A percentile compares a stretch with the other conserved stretches of the same genome.
Evolutionary conservation across 92 coral and sea anemone species (phyloP).

Genomic region (Palythoa heliodiscus): DNA sequence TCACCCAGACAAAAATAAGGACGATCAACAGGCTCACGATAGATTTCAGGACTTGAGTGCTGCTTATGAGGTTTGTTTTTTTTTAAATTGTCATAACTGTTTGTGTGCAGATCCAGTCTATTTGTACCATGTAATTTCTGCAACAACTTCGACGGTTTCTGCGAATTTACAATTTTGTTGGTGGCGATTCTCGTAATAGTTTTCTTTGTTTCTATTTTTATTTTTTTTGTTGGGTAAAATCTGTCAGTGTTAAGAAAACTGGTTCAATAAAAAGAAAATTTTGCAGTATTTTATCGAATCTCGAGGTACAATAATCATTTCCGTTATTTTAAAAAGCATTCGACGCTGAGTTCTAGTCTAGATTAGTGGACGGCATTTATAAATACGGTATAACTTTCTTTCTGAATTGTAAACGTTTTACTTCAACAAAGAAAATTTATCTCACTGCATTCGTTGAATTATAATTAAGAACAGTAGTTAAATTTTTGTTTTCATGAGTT

Average conservation of each 20-base stretch:
- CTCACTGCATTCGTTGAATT: too few species aligned
- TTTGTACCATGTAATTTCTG: background rate
- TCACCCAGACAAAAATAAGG: conserved; percentile 96
- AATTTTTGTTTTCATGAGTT: too few species aligned
- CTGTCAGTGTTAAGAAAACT: background rate
- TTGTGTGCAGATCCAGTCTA: conserved; percentile 21
- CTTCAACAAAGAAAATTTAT: too few species aligned
- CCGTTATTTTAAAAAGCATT: too few species aligned
- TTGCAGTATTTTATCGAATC: background rate
- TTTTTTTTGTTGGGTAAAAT: background rate
- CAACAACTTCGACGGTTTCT: too few species aligned
- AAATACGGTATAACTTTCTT: too few species aligned
- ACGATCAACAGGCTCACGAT: conserved; percentile 95
- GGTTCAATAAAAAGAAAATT: background rate
- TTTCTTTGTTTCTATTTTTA: background rate
- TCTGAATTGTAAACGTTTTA: too few species aligned
- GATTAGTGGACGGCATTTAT: too few species aligned
- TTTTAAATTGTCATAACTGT: background rate
- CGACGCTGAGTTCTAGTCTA: too few species aligned
- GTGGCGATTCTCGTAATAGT: background rate
- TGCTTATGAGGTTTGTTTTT: conserved; percentile 91
- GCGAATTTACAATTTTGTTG: too few species aligned
- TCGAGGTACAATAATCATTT: too few species aligned
- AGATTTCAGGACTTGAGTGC: conserved; percentile 94
- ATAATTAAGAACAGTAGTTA: too few species aligned